Base-by-base conservation (phyloP, 2,113 vertebrate species). In the Sula dactylatra region DNA sequence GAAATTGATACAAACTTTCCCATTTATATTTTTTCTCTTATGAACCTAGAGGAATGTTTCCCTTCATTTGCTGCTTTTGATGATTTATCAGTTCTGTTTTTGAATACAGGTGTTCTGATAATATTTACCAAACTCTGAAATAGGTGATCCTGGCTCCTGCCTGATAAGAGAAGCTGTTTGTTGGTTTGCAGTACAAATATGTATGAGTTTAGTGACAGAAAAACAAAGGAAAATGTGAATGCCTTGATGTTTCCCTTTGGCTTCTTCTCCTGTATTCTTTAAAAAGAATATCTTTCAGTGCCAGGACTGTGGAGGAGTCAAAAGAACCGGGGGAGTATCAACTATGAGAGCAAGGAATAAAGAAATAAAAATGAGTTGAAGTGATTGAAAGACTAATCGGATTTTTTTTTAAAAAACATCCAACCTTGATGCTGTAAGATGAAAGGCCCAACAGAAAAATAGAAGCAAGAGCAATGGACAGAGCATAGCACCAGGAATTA, bases 131-230 rank as follows among this genome's bases (percentile, higher is more conserved):
- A 66, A 66, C 34, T 76, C 45, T 90, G 70, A 88, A 93, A 80
- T 74, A 73, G 65, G 82, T 89, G 73, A 89, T 95, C 42, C 92
- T 96, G 94, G 84, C 82, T 95, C 69, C 76, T 92, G 69, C 42
- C 55, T 86, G 85, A 96, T 96, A 96, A 96, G 85, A 90, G 76
- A 45, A 94, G 24, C 59, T 94, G 52, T 86, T 88, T 94, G 58
- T 90, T 94, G 78, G 77, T 95, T 62, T 92, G 73, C 44, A 78
- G 31, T 65, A 58, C 52, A 55, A 92, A 76, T 89, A 93, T 44
- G 26, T 77, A 34, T 44, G 54, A 86, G 16, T 94, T 79, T 12
- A 94, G 88, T 71, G 80, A 85, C 34, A 71, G 50, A 80, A 78
- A 95, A 94, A 78, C 82, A 90, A 93, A 93, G 49, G 45, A 22